phyloP scores from a whole-genome alignment of 2,888 invertebrate species.

The Lithophane socia region DNA sequence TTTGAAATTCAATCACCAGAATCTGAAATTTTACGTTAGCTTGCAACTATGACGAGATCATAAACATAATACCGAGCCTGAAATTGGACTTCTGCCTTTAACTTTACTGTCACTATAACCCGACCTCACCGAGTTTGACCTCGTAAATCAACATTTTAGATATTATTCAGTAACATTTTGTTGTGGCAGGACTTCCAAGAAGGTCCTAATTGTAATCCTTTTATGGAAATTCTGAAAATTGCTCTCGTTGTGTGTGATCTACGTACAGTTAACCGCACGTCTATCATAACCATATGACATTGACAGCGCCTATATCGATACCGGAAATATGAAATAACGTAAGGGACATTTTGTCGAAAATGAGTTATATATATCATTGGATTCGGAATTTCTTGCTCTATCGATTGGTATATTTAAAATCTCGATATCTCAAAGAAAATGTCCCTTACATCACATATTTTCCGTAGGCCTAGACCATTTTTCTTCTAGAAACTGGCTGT shows the following conservation, averaged over 20 bases:
- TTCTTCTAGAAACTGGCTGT: no score
- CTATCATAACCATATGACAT: background rate
- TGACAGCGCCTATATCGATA: background rate
- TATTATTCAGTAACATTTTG: slow-evolving; percentile 25
- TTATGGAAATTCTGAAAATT: slow-evolving; percentile 4
- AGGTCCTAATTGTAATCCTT: slow-evolving; percentile 1
- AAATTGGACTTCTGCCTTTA: slow-evolving; percentile 5
- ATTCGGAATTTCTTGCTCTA: no score
- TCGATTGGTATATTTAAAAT: no score
- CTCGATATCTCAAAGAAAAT: no score
- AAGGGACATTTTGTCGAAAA: no score
- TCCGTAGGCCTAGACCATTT: no score
- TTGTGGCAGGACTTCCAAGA: slow-evolving; percentile 1
- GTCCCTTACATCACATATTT: no score
- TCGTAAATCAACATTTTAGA: slow-evolving; percentile 21
- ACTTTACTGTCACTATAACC: background rate
- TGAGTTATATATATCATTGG: no score
- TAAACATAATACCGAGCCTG: background rate
- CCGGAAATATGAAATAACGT: no score
- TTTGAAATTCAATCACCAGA: background rate
- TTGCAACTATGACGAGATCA: background rate
- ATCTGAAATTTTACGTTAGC: no score
- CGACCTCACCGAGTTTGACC: background rate
- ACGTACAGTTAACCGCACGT: background rate
- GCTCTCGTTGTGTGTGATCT: background rate